A percentile compares a stretch with the other conserved stretches of the same genome.
These are phyloP conservation scores for Glaucopsyche alexis DNA, from an alignment of 2,888 invertebrate genomes.

Conservation along the genomic window DNA sequence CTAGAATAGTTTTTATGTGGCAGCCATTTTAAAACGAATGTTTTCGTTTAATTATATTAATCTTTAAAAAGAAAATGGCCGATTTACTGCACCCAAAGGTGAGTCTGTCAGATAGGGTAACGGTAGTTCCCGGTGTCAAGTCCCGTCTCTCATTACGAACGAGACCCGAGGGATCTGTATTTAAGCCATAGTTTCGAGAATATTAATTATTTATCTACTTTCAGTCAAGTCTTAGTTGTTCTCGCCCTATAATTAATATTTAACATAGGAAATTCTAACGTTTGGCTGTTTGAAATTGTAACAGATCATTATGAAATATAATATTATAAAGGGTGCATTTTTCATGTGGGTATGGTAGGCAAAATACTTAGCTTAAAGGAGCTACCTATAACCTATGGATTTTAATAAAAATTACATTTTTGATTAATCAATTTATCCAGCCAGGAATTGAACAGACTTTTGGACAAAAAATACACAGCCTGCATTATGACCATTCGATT, in stretches of 20 bases:
- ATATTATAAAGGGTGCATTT: too few species aligned
- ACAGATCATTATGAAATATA: too few species aligned
- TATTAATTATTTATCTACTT: constrained; percentile 4
- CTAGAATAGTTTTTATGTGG: too few species aligned
- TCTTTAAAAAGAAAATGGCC: neutral
- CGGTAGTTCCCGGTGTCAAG: neutral
- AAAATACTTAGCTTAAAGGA: too few species aligned
- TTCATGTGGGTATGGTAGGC: too few species aligned
- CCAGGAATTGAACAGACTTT: too few species aligned
- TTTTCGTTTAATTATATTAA: neutral
- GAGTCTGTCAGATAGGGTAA: neutral
- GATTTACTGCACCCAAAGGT: neutral
- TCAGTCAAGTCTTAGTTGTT: neutral
- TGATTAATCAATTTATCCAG: too few species aligned
- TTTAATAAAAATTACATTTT: too few species aligned
- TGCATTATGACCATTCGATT: too few species aligned
- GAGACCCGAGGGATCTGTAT: neutral
- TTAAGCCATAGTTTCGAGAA: neutral
- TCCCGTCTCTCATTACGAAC: neutral
- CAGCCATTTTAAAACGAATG: too few species aligned
- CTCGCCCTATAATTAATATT: neutral
- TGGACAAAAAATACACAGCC: too few species aligned
- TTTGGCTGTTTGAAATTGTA: neutral
- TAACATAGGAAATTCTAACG: neutral
- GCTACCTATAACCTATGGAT: too few species aligned